Base-by-base conservation (phyloP, 2,888 invertebrate genomes). In the Acronicta alni region DNA sequence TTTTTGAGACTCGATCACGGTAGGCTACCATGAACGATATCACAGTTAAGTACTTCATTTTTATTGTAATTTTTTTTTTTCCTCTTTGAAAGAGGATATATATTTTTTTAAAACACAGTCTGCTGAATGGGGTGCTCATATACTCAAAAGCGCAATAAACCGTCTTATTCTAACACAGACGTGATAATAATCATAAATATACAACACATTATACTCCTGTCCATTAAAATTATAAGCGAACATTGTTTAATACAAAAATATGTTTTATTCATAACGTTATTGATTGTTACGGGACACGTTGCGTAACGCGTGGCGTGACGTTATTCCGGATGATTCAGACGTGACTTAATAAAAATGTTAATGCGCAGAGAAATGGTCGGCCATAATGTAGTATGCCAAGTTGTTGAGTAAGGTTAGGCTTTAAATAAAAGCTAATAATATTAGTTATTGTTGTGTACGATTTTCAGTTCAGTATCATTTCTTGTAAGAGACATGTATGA, bases 301-400 rank as follows among this genome's bases (percentile, higher is more conserved):
- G 46, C 59, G 67, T 57, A 69, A 75, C 65, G 15, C 8, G 62
- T 67, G 54, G 53, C 78, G 76, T 77, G 78, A 75, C 57, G 48
- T 43, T 68, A 58, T 67, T 77, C 55, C 62, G 52, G 51, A 74
- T 77, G 75, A 75, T 46, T 68, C 74, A 69, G 61, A 55, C 83
- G 84, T 84, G 85, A 82, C 83, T 80, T 41, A 57, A 32, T 51
- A 60, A 64, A 68, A 64, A 72, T 72, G 35, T 53, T 37, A 53
- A 70, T 53, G 41, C 49, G 9, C 8, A 44, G 41, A 46, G 30
- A 53, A 57, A 57, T 45, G 42, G 35, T 20, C 37, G 6, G 41
- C 42, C 16, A 54, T 52, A 14, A 5, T 32, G n/a, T 26, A 37
- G 20, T 17, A 30, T 51, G 16, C 17, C 45, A 32, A 35, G 43